Conservation (phyloP, 2,113 vertebrate species). For the Bos javanicus region DNA sequence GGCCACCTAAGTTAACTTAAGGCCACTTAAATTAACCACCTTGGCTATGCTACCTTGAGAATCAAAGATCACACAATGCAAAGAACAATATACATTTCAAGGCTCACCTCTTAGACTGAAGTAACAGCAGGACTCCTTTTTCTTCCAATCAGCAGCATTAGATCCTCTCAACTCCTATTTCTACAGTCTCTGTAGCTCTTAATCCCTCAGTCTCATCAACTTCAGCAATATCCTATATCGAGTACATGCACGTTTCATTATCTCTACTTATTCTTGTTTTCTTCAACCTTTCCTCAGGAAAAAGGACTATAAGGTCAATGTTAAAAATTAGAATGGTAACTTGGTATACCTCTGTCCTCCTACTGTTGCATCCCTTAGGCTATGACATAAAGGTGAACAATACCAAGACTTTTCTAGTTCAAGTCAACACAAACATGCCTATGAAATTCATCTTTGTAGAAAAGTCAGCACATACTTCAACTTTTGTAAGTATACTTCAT, state of each 20-base stretch:
- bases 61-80: background rate
- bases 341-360: rapidly evolving
- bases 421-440: background rate
- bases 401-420: background rate
- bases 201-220: background rate
- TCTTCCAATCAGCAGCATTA: background rate
- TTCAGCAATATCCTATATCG: background rate
- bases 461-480: background rate
- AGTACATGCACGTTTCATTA: background rate
- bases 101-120: background rate
- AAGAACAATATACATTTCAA: background rate
- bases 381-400: too few relatives aligned
- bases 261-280: background rate
- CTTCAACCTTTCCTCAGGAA: background rate
- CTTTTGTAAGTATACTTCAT: background rate
- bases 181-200: background rate
- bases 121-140: background rate
- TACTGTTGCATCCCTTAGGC: background rate
- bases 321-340: background rate
- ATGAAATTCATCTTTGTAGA: background rate
- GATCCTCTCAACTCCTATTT: background rate
- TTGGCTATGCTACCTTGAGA: background rate
- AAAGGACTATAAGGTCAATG: background rate
- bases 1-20: background rate
- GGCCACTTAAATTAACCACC: background rate